Conservation (phyloP, 2,797 vertebrate genomes). For the Pelobates cultripes region DNA sequence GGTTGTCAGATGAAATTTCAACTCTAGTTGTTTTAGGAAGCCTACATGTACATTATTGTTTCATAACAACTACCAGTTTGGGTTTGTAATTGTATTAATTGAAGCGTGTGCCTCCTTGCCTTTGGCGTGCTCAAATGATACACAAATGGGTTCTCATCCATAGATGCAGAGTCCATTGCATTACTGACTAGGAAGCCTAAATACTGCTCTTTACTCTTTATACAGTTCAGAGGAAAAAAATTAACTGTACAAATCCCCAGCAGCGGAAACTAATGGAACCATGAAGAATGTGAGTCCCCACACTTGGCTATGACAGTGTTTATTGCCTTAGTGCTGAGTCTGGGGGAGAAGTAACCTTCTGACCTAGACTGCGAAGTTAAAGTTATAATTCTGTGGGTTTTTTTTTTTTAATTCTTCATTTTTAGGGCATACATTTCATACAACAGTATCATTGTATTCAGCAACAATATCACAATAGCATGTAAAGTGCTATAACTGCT, state of each 20-base stretch:
- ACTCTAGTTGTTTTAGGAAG: too few relatives aligned
- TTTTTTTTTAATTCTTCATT: too few relatives aligned
- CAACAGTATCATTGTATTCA: too few relatives aligned
- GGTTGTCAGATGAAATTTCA: too few relatives aligned
- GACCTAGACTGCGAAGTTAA: too few relatives aligned
- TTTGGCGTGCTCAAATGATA: neutral
- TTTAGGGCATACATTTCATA: too few relatives aligned
- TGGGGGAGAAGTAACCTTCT: neutral
- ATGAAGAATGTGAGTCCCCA: constrained; percentile 7
- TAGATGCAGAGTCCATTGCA: neutral
- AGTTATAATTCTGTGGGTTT: too few relatives aligned
- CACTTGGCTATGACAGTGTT: neutral
- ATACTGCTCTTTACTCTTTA: neutral
- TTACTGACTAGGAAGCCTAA: neutral
- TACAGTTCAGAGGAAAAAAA: neutral
- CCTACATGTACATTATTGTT: neutral
- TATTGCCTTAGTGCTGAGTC: constrained; percentile 1
- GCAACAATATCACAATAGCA: too few relatives aligned
- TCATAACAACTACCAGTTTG: neutral
- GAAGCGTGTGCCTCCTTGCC: neutral
- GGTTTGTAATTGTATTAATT: neutral
- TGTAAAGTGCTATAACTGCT: too few relatives aligned
- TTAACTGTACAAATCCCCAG: neutral
- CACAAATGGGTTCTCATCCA: neutral
- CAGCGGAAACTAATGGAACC: neutral